Evolutionary conservation across 2,888 invertebrate species (phyloP).

Genomic region (Icerya purchasi): DNA sequence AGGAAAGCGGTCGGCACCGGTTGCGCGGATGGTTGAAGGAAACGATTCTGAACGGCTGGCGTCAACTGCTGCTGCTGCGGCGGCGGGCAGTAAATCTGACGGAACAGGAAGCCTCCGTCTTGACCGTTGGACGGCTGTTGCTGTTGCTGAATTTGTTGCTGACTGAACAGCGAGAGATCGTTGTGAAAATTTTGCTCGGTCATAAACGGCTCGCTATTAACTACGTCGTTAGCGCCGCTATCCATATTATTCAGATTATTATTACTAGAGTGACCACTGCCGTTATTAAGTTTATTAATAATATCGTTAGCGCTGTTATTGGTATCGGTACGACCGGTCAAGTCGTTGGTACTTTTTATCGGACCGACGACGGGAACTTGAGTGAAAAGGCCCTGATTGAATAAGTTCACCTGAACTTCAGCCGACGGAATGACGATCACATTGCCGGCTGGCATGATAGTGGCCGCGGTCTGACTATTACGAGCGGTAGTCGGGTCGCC

Average conservation of each 20-base stretch:
- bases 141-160: slow-evolving; percentile 10
- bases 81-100: slow-evolving; percentile 10
- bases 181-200: slow-evolving; percentile 1
- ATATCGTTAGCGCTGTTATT: slow-evolving; percentile 9
- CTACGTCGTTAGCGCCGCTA: too few species aligned
- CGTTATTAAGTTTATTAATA: slow-evolving; percentile 8
- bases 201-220: too few species aligned
- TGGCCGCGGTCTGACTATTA: slow-evolving; percentile 14
- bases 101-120: slow-evolving; percentile 12
- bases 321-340: slow-evolving; percentile 13
- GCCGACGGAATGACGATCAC: background rate
- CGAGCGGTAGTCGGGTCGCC: slow-evolving; percentile 3
- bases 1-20: slow-evolving; percentile 4
- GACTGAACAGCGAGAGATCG: slow-evolving; percentile 6
- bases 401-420: background rate
- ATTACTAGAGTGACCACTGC: slow-evolving; percentile 10
- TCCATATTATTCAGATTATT: slow-evolving; percentile 11
- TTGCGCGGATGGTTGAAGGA: slow-evolving; percentile 10
- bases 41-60: slow-evolving; percentile 11
- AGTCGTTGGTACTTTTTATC: too few species aligned
- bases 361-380: too few species aligned
- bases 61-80: slow-evolving; percentile 9
- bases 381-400: too few species aligned
- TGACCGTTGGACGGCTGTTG: slow-evolving; percentile 7
- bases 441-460: background rate